phyloP scores from a whole-genome alignment of 2,888 invertebrate genomes.

The Nephrotoma guestfalica region DNA sequence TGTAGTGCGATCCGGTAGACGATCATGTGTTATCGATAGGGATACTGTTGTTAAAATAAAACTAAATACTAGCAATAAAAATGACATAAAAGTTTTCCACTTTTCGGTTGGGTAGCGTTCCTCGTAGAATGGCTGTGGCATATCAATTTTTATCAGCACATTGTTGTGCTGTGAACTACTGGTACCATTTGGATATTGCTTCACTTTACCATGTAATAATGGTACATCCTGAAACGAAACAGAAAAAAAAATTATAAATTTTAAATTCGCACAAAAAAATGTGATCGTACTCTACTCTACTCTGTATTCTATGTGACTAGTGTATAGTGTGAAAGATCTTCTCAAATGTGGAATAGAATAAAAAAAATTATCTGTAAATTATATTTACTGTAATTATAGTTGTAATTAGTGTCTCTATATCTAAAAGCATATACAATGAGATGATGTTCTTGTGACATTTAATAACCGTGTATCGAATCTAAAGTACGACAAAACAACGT shows the following conservation, averaged over 20 bases:
- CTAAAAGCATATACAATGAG: not conserved
- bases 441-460: not conserved
- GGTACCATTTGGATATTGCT: not conserved
- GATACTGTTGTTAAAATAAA: constrained; percentile 53
- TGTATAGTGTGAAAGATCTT: not conserved
- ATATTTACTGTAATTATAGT: not conserved
- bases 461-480: not conserved
- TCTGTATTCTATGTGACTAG: not conserved
- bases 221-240: constrained; percentile 18
- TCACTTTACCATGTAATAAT: not conserved
- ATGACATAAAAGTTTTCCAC: constrained; percentile 62
- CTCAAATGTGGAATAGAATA: not conserved
- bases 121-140: constrained; percentile 53
- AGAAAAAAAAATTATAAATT: not conserved
- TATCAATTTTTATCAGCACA: constrained; percentile 44
- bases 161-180: constrained; percentile 11
- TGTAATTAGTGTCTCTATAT: not conserved
- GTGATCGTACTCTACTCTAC: not conserved
- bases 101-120: constrained; percentile 73
- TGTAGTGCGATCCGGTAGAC: constrained; percentile 60
- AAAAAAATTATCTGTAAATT: not conserved
- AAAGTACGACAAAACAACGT: not conserved
- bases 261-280: not conserved
- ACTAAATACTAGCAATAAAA: constrained; percentile 44
- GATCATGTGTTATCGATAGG: constrained; percentile 74